Evolutionary conservation across 2,113 vertebrate genomes (phyloP).

Genomic region (Speoplatyrhinus poulsoni): DNA sequence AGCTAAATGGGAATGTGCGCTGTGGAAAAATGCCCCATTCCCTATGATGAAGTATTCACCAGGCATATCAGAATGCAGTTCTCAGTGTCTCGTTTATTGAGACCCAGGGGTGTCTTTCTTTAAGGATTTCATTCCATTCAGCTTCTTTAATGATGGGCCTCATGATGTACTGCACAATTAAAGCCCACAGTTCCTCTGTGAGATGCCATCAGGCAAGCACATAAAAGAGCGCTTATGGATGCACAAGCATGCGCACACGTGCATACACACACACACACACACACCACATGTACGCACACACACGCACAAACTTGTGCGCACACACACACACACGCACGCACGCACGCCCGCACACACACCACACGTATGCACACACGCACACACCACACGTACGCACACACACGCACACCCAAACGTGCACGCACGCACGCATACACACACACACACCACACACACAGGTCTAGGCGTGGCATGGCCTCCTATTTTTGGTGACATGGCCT

Average conservation of each 20-base stretch:
- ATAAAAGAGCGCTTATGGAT: too few relatives aligned
- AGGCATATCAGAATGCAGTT: too few relatives aligned
- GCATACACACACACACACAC: neutral
- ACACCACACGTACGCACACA: too few relatives aligned
- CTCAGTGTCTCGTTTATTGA: constrained; percentile 16
- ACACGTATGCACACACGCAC: neutral
- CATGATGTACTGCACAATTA: constrained; percentile 36
- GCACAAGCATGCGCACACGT: neutral
- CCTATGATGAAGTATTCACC: too few relatives aligned
- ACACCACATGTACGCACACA: too few relatives aligned
- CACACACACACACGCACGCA: too few relatives aligned
- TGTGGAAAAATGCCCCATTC: too few relatives aligned
- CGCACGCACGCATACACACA: neutral
- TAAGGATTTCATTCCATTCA: constrained; percentile 39
- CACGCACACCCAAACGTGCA: neutral
- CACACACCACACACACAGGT: constrained; percentile 9
- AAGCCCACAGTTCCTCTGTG: constrained; percentile 14
- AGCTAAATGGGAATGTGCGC: too few relatives aligned
- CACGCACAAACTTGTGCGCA: too few relatives aligned
- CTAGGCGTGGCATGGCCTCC: too few relatives aligned
- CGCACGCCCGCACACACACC: constrained; percentile 13
- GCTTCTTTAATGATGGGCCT: constrained; percentile 36
- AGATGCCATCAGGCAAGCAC: constrained; percentile 32
- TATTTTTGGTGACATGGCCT: constrained; percentile 55
- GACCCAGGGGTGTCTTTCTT: constrained; percentile 32